Conservation (phyloP, 2,797 vertebrate genomes). For the Kryptolebias ocellatus region DNA sequence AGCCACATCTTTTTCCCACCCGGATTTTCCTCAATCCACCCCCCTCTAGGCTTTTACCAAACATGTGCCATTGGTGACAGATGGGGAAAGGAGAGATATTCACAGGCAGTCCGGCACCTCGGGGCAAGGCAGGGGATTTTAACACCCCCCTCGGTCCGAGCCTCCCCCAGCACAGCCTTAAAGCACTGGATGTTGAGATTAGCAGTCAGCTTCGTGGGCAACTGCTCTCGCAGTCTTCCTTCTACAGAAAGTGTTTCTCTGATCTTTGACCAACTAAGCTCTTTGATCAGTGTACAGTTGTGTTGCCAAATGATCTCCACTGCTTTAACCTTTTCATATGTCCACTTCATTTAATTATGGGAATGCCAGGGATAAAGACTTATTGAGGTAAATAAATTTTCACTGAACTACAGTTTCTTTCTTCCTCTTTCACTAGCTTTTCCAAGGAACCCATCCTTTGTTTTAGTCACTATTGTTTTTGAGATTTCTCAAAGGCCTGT, state of each 20-base stretch:
- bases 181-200: slow-evolving; percentile 60
- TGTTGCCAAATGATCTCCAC: slow-evolving; percentile 24
- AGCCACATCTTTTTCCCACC: slow-evolving; percentile 30
- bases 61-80: slow-evolving; percentile 62
- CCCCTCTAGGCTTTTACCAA: slow-evolving; percentile 37
- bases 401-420: slow-evolving; percentile 16
- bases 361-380: not conserved
- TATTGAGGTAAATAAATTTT: no score
- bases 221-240: slow-evolving; percentile 40
- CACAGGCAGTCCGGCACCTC: slow-evolving; percentile 65
- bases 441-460: slow-evolving; percentile 10
- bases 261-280: slow-evolving; percentile 43
- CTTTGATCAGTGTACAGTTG: slow-evolving; percentile 38
- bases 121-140: slow-evolving; percentile 60
- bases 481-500: slow-evolving; percentile 9
- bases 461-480: slow-evolving; percentile 42
- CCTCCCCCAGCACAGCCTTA: slow-evolving; percentile 48
- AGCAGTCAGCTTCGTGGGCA: slow-evolving; percentile 38
- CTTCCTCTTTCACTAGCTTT: not conserved
- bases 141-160: slow-evolving; percentile 51
- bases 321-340: slow-evolving; percentile 36
- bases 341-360: slow-evolving; percentile 29
- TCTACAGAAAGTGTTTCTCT: slow-evolving; percentile 18
- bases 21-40: slow-evolving; percentile 32
- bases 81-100: slow-evolving; percentile 74